phyloP scores from a whole-genome alignment of 23 tunicate species.

The Phallusia fumigata region DNA sequence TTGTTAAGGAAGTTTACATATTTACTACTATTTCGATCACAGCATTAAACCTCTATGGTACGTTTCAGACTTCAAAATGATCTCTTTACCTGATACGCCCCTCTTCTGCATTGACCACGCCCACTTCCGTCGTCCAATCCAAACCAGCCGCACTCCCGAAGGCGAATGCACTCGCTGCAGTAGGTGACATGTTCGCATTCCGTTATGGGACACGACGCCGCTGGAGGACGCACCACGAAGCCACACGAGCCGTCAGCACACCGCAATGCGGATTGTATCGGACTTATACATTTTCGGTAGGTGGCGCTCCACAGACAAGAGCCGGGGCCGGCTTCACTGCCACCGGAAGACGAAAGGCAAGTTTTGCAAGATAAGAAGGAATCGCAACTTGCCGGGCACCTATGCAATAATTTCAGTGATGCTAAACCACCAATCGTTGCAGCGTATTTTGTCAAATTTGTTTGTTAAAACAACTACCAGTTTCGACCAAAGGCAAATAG shows the following conservation, averaged over 20 bases:
- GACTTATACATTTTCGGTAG: conserved; percentile 21
- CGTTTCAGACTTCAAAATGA: too few relatives aligned
- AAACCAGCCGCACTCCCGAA: conserved; percentile 43
- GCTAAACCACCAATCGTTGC: too few relatives aligned
- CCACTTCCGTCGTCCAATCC: conserved; percentile 31
- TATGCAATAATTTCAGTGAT: neutral
- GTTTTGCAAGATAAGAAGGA: neutral
- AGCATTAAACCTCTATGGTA: too few relatives aligned
- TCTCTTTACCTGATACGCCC: neutral
- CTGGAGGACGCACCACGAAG: neutral
- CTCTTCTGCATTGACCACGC: conserved; percentile 20
- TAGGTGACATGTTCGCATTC: conserved; percentile 23
- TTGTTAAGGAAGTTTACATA: too few relatives aligned
- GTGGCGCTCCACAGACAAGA: conserved; percentile 47
- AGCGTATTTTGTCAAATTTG: too few relatives aligned
- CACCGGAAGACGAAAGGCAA: conserved; percentile 10
- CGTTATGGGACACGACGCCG: conserved; percentile 27
- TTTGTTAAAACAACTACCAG: too few relatives aligned
- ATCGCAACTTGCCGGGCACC: conserved; percentile 9
- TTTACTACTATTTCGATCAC: too few relatives aligned
- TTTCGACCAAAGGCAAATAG: too few relatives aligned
- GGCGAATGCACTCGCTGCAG: conserved; percentile 54
- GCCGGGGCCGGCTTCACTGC: neutral
- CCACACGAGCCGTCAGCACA: conserved; percentile 55
- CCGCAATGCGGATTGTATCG: conserved; percentile 6